Base-by-base conservation (phyloP, 2,113 vertebrate genomes). In the Capreolus pygargus region DNA sequence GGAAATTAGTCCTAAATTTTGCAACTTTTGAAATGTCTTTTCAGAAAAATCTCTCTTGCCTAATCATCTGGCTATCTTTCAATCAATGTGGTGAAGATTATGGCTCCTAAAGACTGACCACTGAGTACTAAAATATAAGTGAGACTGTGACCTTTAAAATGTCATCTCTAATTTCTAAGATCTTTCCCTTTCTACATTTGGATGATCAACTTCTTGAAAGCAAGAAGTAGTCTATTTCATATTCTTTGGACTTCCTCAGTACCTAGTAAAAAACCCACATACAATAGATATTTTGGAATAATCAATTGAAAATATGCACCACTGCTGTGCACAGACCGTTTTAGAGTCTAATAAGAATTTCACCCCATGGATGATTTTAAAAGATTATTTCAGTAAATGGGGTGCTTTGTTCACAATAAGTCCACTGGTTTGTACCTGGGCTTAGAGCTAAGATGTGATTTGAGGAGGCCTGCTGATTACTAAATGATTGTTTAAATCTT, bases 401-500 rank as follows among this genome's bases (percentile, higher is more conserved):
- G n/a, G 52, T 96, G 79, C 57, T 96, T 97, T 97, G 74, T 94
- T 97, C 87, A 91, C 50, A 97, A 45, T 93, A 96, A 91, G 96
- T 96, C 95, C 83, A 98, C 93, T 98, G 94, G 94, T 98, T 98
- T 98, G 82, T 98, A 96, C 97, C 92, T 97, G 97, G 64, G 91
- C 96, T 98, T 98, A 97, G 96, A 97, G 96, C 86, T 98, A 97
- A 97, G 94, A 97, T 88, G 91, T 11, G 0, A 97, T 92, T 92
- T 93, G 52, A 97, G 97, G 96, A 95, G 96, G 93, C 95, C 97
- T 98, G 98, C 98, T 99, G 98, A 98, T 98, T 98, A 98, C 91
- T 98, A 98, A 98, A 96, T 96, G 97, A 98, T 98, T 98, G 98
- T 98, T 98, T 98, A 98, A 98, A 98, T 98, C 97, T 98, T 98